Base-by-base conservation (phyloP, 2,888 invertebrate genomes). In the Drosophila formosana region DNA sequence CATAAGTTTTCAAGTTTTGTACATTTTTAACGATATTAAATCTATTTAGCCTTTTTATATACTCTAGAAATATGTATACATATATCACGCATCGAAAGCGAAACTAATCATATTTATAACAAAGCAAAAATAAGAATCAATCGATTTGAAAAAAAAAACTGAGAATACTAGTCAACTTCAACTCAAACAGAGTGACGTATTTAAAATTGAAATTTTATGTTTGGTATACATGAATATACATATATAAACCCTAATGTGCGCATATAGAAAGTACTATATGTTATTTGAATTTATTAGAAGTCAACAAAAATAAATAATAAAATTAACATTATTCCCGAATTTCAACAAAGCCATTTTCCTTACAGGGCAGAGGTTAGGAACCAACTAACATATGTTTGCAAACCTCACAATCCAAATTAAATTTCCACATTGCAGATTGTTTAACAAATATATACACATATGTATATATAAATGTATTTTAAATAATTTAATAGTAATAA, bases 131-230 rank as follows among this genome's bases (percentile, higher is more conserved):
- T 37, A 51, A 55, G 43, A 45, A 34, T 74, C 51, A 50, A 50
- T 62, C 61, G 46, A 52, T 74, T 74, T 62, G 46, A 73, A 75
- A 41, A 71, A 53, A 70, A 75, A 37, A 77, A 53, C 58, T 65
- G 67, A 64, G 63, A 80, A 74, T 64, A 69, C 88, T 84, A 82
- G 82, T 82, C 88, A 82, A 60, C 67, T 57, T 28, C 49, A 67
- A 52, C 58, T 76, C 80, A 51, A 66, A 66, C 34, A 56, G 55
- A 57, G 39, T 39, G 13, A 30, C 53, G 11, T 25, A 55, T 51
- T 52, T 13, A 58, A 45, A 60, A 53, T 51, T 39, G 1, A 41
- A 25, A 30, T 52, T 65, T 78, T 76, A 62, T 46, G 64, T 45
- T 49, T 7, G 30, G 46, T 39, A 51, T 39, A 66, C 3, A 28